These are phyloP conservation scores for Moxostoma hubbsi DNA, from an alignment of 2,797 vertebrate genomes.

Conservation along the genomic window DNA sequence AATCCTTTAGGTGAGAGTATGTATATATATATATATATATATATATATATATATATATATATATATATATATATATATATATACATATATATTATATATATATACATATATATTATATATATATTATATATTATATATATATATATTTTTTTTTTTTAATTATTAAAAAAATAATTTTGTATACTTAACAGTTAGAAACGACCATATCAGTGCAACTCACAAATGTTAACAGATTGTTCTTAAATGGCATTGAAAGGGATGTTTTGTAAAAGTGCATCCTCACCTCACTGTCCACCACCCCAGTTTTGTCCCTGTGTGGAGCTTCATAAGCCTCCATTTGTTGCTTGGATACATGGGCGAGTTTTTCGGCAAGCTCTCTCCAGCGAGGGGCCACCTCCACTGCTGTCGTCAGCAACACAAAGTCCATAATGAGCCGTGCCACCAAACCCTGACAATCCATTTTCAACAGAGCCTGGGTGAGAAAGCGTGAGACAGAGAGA, in stretches of 20 bases:
- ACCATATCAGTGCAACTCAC: background rate
- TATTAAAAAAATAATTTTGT: no score
- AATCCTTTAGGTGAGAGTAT: no score
- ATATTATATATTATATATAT: no score
- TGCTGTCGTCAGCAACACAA: constrained; percentile 91
- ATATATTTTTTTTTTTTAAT: no score
- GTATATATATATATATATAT: no score
- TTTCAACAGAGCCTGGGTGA: constrained; percentile 89
- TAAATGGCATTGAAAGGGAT: background rate
- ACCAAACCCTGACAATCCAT: constrained; percentile 98
- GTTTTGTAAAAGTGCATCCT: constrained; percentile 51
- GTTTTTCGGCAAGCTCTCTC: constrained; percentile 93
- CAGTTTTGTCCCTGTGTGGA: constrained; percentile 88
- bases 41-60: no score
- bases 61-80: no score
- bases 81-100: no score
- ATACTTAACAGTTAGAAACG: no score
- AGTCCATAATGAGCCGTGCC: constrained; percentile 89
- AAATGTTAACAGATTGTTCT: background rate
- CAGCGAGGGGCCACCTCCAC: constrained; percentile 95
- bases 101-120: no score
- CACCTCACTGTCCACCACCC: constrained; percentile 90
- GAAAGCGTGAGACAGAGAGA: background rate
- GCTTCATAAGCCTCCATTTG: constrained; percentile 98
- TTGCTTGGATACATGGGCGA: constrained; percentile 88